Evolutionary conservation across 1,140 invertebrate genomes (phyloP).

Genomic region (Saccostrea cuccullata): DNA sequence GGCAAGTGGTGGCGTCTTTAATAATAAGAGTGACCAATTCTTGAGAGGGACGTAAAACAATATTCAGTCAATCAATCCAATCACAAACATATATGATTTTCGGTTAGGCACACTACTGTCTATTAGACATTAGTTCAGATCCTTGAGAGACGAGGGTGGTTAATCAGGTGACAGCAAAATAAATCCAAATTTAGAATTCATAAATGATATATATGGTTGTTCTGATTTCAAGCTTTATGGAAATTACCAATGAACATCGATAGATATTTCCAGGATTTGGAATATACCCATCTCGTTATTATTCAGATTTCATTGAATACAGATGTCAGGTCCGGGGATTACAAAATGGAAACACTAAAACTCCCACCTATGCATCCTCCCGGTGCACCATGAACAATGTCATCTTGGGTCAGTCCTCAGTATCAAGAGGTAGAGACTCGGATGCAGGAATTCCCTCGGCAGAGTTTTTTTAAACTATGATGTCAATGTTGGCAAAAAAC

Average conservation of each 20-base stretch:
- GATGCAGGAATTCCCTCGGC: constrained; percentile 42
- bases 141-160: constrained; percentile 24
- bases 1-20: too few species aligned
- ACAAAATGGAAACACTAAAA: constrained; percentile 52
- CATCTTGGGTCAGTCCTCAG: constrained; percentile 35
- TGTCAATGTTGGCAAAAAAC: background rate
- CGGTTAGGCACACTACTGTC: background rate
- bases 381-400: constrained; percentile 39
- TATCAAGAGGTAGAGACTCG: constrained; percentile 32
- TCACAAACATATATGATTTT: background rate
- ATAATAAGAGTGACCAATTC: too few species aligned
- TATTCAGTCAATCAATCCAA: background rate
- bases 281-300: constrained; percentile 36
- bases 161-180: constrained; percentile 39
- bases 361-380: constrained; percentile 39
- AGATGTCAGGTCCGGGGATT: constrained; percentile 48
- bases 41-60: too few species aligned
- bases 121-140: constrained; percentile 1
- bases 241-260: constrained; percentile 35
- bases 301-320: constrained; percentile 48
- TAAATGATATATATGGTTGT: constrained; percentile 37
- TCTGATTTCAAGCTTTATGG: constrained; percentile 30
- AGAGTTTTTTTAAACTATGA: background rate
- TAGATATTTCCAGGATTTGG: constrained; percentile 24
- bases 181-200: constrained; percentile 28